Evolutionary conservation across 2,888 invertebrate species (phyloP), one percentile per base, ranked within the genome.

Genomic region (Dascillus cervinus): DNA sequence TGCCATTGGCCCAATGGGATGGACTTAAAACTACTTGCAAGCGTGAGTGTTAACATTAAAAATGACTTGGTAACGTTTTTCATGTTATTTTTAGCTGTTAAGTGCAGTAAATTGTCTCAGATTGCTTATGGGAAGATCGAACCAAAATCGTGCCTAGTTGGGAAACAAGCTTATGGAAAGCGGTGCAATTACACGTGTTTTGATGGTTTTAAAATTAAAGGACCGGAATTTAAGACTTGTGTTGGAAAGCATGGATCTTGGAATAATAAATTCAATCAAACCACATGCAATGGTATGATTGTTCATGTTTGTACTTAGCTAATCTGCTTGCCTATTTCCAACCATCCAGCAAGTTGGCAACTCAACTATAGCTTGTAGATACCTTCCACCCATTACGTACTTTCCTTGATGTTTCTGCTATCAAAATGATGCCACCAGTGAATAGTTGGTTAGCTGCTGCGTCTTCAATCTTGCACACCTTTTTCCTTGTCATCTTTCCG

Each of bases 1-100:
- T 82, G 23, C 78, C 80, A 0, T 62, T 79, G 23, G 73, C 77
- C 0, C 69, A 73, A 51, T 82, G 82, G 82, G 78, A 79, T 48
- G 82, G 82, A 2, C 62, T 80, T 6, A 72, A 71, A 39, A 71
- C 75, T 1, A 66, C 72, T 26, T 82, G 82, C 53, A 75, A 75
- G 67, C 74, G 79, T 79, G 60, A 60, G 56, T 49, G 10, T 13
- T 14, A 21, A 8, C 12, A n/a, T 2, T 10, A 22, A 13, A 3
- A 4, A 10, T 4, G 9, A 29, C 5, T n/a, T n/a, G n/a, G n/a
- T 3, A n/a, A n/a, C 11, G 11, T 2, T 20, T n/a, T 8, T 29
- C 14, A 13, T n/a, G 8, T 9, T 13, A 11, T 29, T 51, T 53
- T 27, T 34, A 64, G 63, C 53, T 33, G 52, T 64, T n/a, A 64